Base-by-base conservation (phyloP, 2,797 vertebrate genomes). In the Cossypha polioptera region DNA sequence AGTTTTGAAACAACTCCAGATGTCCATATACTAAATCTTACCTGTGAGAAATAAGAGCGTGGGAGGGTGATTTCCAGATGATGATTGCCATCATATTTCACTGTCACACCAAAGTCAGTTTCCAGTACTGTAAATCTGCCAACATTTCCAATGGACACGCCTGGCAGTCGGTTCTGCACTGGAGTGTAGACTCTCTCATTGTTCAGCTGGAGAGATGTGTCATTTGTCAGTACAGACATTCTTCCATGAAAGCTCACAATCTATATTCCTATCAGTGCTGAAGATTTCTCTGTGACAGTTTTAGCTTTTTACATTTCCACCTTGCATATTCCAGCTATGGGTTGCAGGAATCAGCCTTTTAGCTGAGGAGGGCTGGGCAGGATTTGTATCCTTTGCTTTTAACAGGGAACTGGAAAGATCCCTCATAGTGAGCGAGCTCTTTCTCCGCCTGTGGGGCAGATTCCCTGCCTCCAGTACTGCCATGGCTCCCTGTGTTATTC, bases 1-100 rank as follows among this genome's bases (percentile, higher is more conserved):
- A 3, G 12, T 51, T 86, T 77, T 90, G 36, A 92, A 94, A 80
- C 12, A 71, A 20, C 26, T 31, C 31, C 65, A 63, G 33, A 31
- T 78, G 8, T 68, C 84, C 65, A 36, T 73, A 31, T 38, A 47
- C 22, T 92, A 86, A 88, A 81, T 59, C 82, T 88, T 95, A 99
- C 99, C 98, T 99, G 99, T 95, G 98, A 97, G 89, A 98, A 99
- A 91, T 99, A 99, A 61, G 98, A 97, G 47, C 98, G 97, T 45
- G 99, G 98, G 59, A 99, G 96, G 28, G 97, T 98, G 85, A 99
- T 98, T 95, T 99, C 98, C 86, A 99, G 91, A 76, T 99, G 97
- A 74, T 99, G 99, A 72, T 98, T 94, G 54, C 99, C 99, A 11
- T 99, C 99, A 69, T 98, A 99, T 97, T 98, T 99, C 76, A 99